Base-by-base conservation (phyloP, 2,797 vertebrate genomes). In the Holocentrus rufus region DNA sequence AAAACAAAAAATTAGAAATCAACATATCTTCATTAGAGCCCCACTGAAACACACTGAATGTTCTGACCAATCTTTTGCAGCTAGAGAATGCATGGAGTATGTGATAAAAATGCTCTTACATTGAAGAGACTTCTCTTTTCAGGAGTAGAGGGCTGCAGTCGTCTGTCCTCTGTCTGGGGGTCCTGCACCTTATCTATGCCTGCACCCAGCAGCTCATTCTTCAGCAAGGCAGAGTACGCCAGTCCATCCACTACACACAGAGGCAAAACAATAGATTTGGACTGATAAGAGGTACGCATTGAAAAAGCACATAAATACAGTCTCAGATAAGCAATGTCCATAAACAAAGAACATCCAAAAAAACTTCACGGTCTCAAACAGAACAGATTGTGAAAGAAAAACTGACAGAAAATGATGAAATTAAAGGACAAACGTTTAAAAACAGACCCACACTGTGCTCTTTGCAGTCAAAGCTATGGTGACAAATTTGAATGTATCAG, bases 171-270 rank as follows among this genome's bases (percentile, higher is more conserved):
- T 0, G 96, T 97, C 90, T 98, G 96, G 0, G 97, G 97, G 83
- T 98, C 97, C 84, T 96, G 95, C 14, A 98, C 95, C 70, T 97
- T 98, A 81, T 98, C 96, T 0, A 98, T 98, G 62, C 96, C 97
- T 0, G 97, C 97, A 1, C 97, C 97, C 22, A 98, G 84, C 68
- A 98, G 92, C 70, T 98, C 97, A 0, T 98, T 98, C 91, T 97
- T 98, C 77, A 98, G 92, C 80, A 98, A 88, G n/a, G 97, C 97
- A 0, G 96, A 97, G 82, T 98, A 98, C 56, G 97, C 96, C 73
- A 97, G 93, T 44, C 97, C 96, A 42, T 98, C 97, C 91, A 93
- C 57, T 83, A 47, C 20, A 65, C 10, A 30, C 7, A 64, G 34
- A 74, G 27, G 30, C 34, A 69, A 39, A 1, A 63, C 4, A 46